Evolutionary conservation across 2,113 vertebrate species (phyloP), one percentile per base, ranked within the genome.

Genomic region (Struthidea cinerea): DNA sequence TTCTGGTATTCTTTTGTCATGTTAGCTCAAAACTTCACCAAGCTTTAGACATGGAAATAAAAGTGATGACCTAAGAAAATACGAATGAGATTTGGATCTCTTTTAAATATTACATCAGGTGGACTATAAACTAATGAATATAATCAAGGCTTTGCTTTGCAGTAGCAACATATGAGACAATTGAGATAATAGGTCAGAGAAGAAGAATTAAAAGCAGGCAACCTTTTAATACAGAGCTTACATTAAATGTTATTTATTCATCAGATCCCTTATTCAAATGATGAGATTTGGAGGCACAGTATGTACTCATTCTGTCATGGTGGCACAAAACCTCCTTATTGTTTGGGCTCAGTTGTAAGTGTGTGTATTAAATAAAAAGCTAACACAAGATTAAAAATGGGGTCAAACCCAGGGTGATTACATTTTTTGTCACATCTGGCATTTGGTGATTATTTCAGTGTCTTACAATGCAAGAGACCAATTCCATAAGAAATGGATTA

Each of bases 401-500:
- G 79, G 63, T 94, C 84, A 92, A 87, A 96, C 61, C 39, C 70
- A 49, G 74, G 30, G 37, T 83, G 67, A 94, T 95, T 94, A 94
- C 22, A 37, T 74, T 88, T 97, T 95, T 87, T 86, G 78, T 91
- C 71, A 90, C 89, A 86, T 94, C 89, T 96, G 95, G 60, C 78
- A 57, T 76, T 84, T 10, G 17, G 37, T 90, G 94, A 93, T 97
- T 94, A 93, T 81, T 92, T 94, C 55, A 46, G 26, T 64, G 71
- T 81, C 93, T 93, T 91, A 85, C 82, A 81, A 73, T 49, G 52
- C 60, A 84, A 90, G 64, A 9, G 14, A 47, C 55, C 85, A 50
- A 6, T 74, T 93, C 87, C 64, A 21, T 81, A 91, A 90, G 89
- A 96, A 96, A 91, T 86, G 49, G 91, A 94, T 96, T 94, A 96